Evolutionary conservation across 1,140 invertebrate species (phyloP).

Genomic region (Zaprionus lachaisei): DNA sequence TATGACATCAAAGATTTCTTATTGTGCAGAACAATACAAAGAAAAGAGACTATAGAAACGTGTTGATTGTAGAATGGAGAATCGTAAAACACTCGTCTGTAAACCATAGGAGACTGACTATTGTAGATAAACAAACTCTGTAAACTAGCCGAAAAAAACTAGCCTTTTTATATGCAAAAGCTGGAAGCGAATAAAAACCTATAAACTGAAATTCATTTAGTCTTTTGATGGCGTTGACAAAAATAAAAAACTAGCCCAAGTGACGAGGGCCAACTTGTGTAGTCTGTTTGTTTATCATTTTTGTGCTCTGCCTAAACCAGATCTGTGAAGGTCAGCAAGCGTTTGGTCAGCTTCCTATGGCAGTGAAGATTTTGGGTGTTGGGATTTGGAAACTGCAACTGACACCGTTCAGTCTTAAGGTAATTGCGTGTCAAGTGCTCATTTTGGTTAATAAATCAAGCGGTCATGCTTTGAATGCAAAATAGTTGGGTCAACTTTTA

Average conservation of each 20-base stretch:
- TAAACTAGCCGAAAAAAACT: slow-evolving; percentile 40
- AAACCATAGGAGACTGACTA: slow-evolving; percentile 35
- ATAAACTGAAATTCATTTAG: slow-evolving; percentile 42
- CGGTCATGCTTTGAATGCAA: slow-evolving; percentile 31
- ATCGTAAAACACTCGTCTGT: slow-evolving; percentile 55
- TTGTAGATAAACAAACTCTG: slow-evolving; percentile 19
- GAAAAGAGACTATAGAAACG: slow-evolving; percentile 13
- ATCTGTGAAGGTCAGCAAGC: slow-evolving; percentile 69
- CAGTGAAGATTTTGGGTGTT: neutral
- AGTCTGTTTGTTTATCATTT: slow-evolving; percentile 7
- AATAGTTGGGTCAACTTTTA: slow-evolving; percentile 40
- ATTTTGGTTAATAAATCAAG: slow-evolving; percentile 50
- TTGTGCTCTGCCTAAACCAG: slow-evolving; percentile 58
- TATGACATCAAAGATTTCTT: slow-evolving; percentile 55
- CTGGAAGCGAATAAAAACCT: slow-evolving; percentile 38
- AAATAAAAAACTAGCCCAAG: slow-evolving; percentile 23
- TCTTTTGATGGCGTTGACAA: slow-evolving; percentile 45
- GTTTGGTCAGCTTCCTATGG: slow-evolving; percentile 9
- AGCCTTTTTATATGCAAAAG: slow-evolving; percentile 73
- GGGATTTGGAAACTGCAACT: slow-evolving; percentile 1
- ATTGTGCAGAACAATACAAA: slow-evolving; percentile 43
- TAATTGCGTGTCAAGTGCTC: slow-evolving; percentile 63
- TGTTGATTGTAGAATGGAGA: slow-evolving; percentile 62
- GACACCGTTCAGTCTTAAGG: slow-evolving; percentile 21
- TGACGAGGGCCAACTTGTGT: slow-evolving; percentile 1